Conservation (phyloP, 2,113 vertebrate genomes). For the Oncorhynchus gorbuscha region DNA sequence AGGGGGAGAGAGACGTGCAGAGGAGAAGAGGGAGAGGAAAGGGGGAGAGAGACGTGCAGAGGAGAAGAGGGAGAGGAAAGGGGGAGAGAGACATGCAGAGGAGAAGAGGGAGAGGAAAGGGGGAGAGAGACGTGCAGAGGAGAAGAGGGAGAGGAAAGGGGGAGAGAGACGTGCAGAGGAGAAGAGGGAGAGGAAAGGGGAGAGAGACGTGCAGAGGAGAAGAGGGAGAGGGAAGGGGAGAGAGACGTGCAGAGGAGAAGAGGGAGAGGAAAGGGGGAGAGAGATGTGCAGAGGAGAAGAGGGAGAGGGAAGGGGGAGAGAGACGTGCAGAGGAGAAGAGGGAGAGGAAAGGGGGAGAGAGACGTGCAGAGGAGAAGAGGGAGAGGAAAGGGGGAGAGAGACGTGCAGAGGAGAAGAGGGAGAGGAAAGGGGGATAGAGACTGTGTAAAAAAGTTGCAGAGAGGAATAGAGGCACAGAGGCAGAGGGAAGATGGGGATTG, state of each 20-base stretch:
- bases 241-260: not conserved
- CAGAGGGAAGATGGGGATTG: not conserved
- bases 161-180: not conserved
- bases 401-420: not conserved
- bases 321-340: not conserved
- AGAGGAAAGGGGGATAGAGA: not conserved
- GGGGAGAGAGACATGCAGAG: conserved; percentile 2
- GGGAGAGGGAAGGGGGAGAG: not conserved
- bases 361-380: not conserved
- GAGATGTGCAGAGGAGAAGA: not conserved
- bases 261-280: not conserved
- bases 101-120: not conserved
- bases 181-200: not conserved
- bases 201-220: not conserved
- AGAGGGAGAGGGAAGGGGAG: not conserved
- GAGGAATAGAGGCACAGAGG: conserved; percentile 13
- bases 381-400: conserved; percentile 5
- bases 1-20: conserved; percentile 2
- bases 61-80: not conserved
- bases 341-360: not conserved
- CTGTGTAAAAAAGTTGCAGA: conserved; percentile 22
- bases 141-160: not conserved
- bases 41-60: conserved; percentile 3
- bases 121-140: conserved; percentile 1
- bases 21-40: not conserved